These are phyloP conservation scores for Apus apus DNA, from an alignment of 2,113 vertebrate species.

Conservation along the genomic window DNA sequence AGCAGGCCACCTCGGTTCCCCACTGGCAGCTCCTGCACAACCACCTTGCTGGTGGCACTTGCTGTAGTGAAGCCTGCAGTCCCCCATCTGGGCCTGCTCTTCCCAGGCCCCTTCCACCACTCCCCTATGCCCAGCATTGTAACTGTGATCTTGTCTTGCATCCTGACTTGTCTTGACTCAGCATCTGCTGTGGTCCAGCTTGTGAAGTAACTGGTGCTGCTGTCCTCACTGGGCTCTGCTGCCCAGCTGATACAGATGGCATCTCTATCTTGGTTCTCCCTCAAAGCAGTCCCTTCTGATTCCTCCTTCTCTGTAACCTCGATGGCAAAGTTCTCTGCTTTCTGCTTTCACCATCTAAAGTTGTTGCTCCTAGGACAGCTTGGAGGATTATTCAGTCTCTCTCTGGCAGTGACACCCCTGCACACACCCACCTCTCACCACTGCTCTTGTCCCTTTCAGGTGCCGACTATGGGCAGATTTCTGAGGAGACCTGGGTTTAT, in stretches of 20 bases:
- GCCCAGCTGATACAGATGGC: neutral
- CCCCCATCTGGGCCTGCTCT: neutral
- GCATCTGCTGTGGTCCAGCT: neutral
- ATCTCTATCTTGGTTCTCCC: neutral
- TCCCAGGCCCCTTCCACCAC: neutral
- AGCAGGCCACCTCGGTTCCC: neutral
- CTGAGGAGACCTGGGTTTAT: slow-evolving; percentile 95
- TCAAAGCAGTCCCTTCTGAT: neutral
- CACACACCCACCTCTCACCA: accelerated
- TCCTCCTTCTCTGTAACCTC: neutral
- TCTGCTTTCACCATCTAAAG: neutral
- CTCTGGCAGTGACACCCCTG: neutral
- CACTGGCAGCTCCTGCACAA: neutral
- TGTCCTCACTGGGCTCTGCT: neutral
- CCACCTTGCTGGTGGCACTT: neutral
- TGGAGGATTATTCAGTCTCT: neutral
- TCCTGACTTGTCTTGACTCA: neutral
- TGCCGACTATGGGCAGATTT: slow-evolving; percentile 98
- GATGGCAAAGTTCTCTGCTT: neutral
- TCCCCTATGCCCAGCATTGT: too few relatives aligned
- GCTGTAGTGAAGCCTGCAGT: neutral
- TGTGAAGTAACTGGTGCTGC: neutral
- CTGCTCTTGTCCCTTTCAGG: slow-evolving; percentile 68
- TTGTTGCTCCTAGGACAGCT: too few relatives aligned
- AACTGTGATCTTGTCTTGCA: neutral